Evolutionary conservation across 2,888 invertebrate genomes (phyloP).

Genomic region (Pterobdella sp.): DNA sequence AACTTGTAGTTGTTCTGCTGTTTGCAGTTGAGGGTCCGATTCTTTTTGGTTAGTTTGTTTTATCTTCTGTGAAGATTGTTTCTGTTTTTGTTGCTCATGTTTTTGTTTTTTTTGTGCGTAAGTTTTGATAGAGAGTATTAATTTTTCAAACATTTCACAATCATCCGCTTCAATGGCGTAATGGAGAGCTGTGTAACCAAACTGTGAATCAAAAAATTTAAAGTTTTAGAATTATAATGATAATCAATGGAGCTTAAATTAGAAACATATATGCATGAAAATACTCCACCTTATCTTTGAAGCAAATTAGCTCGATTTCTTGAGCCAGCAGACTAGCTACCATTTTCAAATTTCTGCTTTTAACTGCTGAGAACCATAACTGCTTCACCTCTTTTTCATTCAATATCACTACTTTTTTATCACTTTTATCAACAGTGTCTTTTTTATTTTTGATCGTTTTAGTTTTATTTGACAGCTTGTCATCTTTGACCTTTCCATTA

Average conservation of each 20-base stretch:
- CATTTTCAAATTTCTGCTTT: not conserved
- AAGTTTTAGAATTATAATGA: too few species aligned
- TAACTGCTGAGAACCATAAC: not conserved
- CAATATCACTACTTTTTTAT: not conserved
- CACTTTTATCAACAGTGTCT: not conserved
- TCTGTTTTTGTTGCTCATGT: not conserved
- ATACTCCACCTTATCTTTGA: slow-evolving; percentile 2
- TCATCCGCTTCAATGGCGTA: slow-evolving; percentile 17
- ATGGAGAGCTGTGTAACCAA: slow-evolving; percentile 29
- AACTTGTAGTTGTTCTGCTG: not conserved
- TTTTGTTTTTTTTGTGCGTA: not conserved
- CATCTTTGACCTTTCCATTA: too few species aligned
- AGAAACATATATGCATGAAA: too few species aligned
- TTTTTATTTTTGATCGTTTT: too few species aligned
- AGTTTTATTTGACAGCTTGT: too few species aligned
- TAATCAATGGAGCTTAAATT: too few species aligned
- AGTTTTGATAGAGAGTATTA: slow-evolving; percentile 20
- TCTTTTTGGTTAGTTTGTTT: not conserved
- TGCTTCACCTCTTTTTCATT: slow-evolving; percentile 7
- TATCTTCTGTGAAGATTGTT: not conserved
- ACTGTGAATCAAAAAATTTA: slow-evolving; percentile 1
- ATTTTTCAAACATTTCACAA: not conserved
- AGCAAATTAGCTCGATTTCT: not conserved
- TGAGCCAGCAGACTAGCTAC: not conserved
- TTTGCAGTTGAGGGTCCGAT: not conserved